A percentile compares a stretch with the other conserved stretches of the same genome.
phyloP scores from a whole-genome alignment of 2,888 invertebrate species.

The Agrypnus murinus region DNA sequence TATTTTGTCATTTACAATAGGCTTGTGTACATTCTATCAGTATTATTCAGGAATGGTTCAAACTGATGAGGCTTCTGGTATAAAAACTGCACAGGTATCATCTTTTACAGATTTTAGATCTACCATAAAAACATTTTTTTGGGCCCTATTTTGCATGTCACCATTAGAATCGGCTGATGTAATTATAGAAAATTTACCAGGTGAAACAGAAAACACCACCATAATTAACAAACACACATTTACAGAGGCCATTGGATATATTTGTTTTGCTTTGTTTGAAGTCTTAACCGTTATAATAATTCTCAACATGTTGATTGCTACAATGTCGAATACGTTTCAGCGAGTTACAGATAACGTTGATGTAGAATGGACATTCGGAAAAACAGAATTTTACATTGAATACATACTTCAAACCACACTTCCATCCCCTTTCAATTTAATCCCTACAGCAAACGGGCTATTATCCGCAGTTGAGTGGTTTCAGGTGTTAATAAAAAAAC shows the following conservation, averaged over 20 bases:
- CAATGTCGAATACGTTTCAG: constrained; percentile 85
- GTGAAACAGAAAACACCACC: constrained; percentile 70
- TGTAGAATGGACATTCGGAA: constrained; percentile 85
- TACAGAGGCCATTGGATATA: constrained; percentile 80
- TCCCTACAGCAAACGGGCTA: constrained; percentile 76
- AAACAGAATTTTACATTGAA: constrained; percentile 83
- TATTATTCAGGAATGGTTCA: constrained; percentile 80
- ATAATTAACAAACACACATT: constrained; percentile 76
- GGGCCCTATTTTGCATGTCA: constrained; percentile 82
- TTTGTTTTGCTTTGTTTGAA: constrained; percentile 80
- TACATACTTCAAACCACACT: constrained; percentile 82
- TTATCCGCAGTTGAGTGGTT: constrained; percentile 72
- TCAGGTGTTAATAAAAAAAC: constrained; percentile 67
- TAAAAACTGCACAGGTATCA: constrained; percentile 73
- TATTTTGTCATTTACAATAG: constrained; percentile 76
- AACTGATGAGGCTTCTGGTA: constrained; percentile 74
- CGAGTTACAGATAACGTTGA: constrained; percentile 80
- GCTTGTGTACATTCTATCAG: constrained; percentile 77
- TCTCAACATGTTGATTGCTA: constrained; percentile 86
- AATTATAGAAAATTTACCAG: constrained; percentile 76
- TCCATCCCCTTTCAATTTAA: constrained; percentile 83
- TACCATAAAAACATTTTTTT: constrained; percentile 80
- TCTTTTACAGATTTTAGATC: constrained; percentile 76
- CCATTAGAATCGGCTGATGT: constrained; percentile 79
- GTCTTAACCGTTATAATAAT: constrained; percentile 82